phyloP scores from a whole-genome alignment of 2,888 invertebrate genomes.

The Helleia helle region DNA sequence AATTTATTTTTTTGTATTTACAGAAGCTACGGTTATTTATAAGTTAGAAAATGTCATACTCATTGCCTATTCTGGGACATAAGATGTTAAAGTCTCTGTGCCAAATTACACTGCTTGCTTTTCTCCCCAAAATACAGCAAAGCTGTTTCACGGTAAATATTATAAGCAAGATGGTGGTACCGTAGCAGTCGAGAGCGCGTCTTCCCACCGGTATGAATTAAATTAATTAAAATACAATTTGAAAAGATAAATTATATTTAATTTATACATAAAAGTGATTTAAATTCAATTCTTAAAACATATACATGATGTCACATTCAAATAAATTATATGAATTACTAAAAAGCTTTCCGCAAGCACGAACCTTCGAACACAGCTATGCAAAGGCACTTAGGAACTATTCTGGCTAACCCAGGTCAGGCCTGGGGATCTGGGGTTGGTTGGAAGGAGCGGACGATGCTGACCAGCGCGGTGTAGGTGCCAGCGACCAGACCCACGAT shows the following conservation, averaged over 20 bases:
- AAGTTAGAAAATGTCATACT: too few species aligned
- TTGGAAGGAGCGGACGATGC: conserved; percentile 65
- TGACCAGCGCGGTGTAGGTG: conserved; percentile 76
- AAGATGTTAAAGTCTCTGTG: too few species aligned
- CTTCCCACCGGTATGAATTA: too few species aligned
- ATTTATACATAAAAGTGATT: conserved; percentile 2
- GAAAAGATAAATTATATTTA: conserved; percentile 5
- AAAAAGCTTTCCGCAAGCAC: conserved; percentile 8
- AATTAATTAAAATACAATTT: neutral
- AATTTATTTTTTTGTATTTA: too few species aligned
- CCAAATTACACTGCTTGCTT: too few species aligned
- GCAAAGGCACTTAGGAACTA: conserved; percentile 10
- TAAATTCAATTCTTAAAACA: neutral
- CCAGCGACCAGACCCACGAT: conserved; percentile 77
- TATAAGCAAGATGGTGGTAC: too few species aligned
- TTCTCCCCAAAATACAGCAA: too few species aligned
- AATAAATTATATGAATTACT: conserved; percentile 6
- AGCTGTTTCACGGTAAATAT: too few species aligned
- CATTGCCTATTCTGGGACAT: too few species aligned
- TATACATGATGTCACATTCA: neutral
- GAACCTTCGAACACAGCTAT: conserved; percentile 3
- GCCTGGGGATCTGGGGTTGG: conserved; percentile 7
- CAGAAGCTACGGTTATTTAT: too few species aligned
- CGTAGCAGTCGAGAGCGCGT: too few species aligned
- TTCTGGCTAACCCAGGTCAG: neutral